Base-by-base conservation (phyloP, 1,140 invertebrate genomes). In the Euura saliciscinereae region DNA sequence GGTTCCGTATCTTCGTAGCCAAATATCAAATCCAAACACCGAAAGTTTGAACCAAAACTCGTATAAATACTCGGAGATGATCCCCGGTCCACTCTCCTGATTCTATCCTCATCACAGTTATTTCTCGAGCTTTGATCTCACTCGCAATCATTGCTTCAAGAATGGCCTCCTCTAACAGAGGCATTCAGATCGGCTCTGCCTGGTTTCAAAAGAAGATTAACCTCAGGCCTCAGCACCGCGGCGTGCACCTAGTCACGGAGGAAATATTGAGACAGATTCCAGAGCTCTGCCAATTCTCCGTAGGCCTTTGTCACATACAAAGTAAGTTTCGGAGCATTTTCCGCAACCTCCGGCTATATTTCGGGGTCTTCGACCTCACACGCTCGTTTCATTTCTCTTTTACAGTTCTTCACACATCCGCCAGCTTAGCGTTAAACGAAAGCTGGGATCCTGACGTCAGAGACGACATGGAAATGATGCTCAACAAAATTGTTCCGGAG, bases 381-480 rank as follows among this genome's bases (percentile, higher is more conserved):
- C 28, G 28, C 28, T 28, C 28, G 28, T 28, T 28, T 28, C 28
- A 28, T 28, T 67, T 73, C 76, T 78, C 75, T 78, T 79, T 94
- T 94, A 75, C 89, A 98, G 97, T 98, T 88, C 93, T 98, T 88
- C 97, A 99, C 89, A 99, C 97, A 82, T 98, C 97, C 83, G 97
- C 97, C 83, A 98, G 97, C 91, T 91, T 99, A 85, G 96, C 96
- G 77, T 90, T 99, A 84, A 98, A 98, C 89, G 97, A 99, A 91
- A 98, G 97, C 89, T 98, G 97, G 96, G 96, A 98, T 90, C 96
- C 96, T 78, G 96, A 98, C 90, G 97, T 98, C 68, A 92, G 96
- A 88, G 96, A 97, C 84, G 97, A 99, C 84, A 98, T 98, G 95
- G 97, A 98, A 90, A 98, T 97, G 96, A 98, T 98, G 95, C 91